phyloP scores from a whole-genome alignment of 2,113 vertebrate species.

The Nothoprocta pentlandii region DNA sequence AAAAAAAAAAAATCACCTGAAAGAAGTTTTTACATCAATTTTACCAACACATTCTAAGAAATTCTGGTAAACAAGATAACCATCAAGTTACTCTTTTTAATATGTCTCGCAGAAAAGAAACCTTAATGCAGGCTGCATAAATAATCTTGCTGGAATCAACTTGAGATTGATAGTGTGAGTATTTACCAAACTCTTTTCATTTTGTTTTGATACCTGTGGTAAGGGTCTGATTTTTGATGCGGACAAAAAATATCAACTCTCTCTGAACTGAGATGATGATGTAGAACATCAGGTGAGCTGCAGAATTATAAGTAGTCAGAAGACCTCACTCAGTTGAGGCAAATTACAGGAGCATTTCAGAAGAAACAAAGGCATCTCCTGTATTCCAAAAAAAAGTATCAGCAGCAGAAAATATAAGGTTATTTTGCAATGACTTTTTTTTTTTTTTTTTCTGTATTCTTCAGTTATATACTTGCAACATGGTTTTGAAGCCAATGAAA shows the following conservation, averaged over 20 bases:
- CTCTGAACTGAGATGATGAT: neutral
- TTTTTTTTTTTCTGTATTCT: neutral
- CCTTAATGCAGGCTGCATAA: accelerated
- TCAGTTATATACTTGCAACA: neutral
- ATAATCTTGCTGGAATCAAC: neutral
- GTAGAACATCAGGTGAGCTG: neutral
- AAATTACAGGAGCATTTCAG: neutral
- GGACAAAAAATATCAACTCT: accelerated
- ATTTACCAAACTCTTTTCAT: neutral
- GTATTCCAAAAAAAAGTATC: neutral
- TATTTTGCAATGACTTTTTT: neutral
- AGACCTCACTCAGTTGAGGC: neutral
- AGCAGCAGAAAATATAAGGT: neutral
- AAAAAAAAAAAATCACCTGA: neutral
- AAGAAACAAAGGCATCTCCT: neutral
- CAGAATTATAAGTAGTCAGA: neutral
- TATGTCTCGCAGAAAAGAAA: neutral
- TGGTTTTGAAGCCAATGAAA: neutral
- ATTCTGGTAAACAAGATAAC: neutral
- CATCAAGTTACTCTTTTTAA: neutral
- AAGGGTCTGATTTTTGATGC: neutral
- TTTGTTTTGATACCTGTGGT: neutral
- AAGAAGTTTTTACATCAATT: neutral
- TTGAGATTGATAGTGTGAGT: neutral
- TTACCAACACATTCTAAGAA: neutral